Percentiles rank a stretch among this genome's conserved stretches.
These are phyloP conservation scores for Mormyrus lacerda DNA, from an alignment of 2,113 vertebrate species.

Conservation along the genomic window DNA sequence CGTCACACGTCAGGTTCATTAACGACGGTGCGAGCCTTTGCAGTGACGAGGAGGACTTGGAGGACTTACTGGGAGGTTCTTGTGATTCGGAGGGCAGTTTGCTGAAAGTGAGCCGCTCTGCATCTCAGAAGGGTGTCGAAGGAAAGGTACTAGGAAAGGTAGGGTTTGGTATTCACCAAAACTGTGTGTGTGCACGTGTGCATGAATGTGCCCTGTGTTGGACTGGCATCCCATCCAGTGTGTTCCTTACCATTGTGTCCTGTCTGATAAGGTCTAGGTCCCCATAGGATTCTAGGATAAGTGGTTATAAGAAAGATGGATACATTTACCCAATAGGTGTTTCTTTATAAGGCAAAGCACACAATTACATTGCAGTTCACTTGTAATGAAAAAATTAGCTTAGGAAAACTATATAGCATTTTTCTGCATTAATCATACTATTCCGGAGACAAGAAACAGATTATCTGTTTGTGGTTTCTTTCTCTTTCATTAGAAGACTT, in stretches of 20 bases:
- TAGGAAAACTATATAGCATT: background rate
- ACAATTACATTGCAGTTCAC: background rate
- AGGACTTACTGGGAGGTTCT: constrained; percentile 47
- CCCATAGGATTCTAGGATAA: no score
- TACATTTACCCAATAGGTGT: no score
- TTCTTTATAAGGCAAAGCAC: background rate
- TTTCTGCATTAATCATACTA: background rate
- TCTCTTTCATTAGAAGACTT: constrained; percentile 32
- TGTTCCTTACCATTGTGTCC: no score
- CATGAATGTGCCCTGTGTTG: no score
- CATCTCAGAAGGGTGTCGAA: constrained; percentile 10
- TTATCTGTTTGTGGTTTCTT: background rate
- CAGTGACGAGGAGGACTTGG: constrained; percentile 66
- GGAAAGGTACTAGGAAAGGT: constrained; percentile 14
- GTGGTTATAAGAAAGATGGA: no score
- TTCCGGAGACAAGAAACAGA: background rate
- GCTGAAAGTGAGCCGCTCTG: background rate
- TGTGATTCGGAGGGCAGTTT: constrained; percentile 25
- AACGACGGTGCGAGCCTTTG: constrained; percentile 40
- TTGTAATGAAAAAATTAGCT: background rate
- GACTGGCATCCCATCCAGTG: no score
- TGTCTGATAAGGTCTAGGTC: no score
- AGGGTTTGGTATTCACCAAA: background rate
- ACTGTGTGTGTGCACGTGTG: background rate
- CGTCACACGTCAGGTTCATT: background rate